Conservation (phyloP, 2,888 invertebrate species). For the Macaria notata region DNA sequence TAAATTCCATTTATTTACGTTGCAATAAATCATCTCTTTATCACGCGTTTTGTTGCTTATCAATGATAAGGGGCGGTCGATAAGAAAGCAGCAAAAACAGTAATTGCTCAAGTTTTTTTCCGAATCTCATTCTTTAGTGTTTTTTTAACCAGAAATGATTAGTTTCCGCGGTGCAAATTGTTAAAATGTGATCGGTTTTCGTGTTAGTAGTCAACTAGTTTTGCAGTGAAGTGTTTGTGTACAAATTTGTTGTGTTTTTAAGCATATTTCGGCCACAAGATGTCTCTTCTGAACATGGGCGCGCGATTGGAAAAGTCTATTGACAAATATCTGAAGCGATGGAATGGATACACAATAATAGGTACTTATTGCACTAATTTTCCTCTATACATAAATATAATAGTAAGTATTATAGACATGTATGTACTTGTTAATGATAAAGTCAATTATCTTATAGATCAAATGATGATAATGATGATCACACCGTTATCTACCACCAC, state of each 20-base stretch:
- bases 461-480: too few species aligned
- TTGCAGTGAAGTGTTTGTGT: conserved; percentile 17
- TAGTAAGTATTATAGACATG: too few species aligned
- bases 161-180: conserved; percentile 13
- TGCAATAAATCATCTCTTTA: conserved; percentile 9
- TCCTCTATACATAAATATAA: too few species aligned
- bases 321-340: conserved; percentile 53
- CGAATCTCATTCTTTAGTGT: conserved; percentile 15
- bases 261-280: conserved; percentile 19
- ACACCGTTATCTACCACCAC: too few species aligned
- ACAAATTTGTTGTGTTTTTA: neutral
- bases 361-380: conserved; percentile 44
- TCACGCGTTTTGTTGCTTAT: conserved; percentile 13
- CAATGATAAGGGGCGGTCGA: conserved; percentile 19
- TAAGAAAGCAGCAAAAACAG: conserved; percentile 20
- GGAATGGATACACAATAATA: conserved; percentile 62
- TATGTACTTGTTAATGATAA: too few species aligned
- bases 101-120: conserved; percentile 17
- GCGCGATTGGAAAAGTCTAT: conserved; percentile 49
- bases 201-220: conserved; percentile 7
- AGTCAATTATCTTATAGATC: too few species aligned
- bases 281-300: conserved; percentile 43
- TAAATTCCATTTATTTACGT: conserved; percentile 5
- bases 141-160: conserved; percentile 17
- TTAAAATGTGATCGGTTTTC: conserved; percentile 5